These are phyloP conservation scores for Priocnemis perturbator DNA, from an alignment of 2,888 invertebrate species.

Conservation along the genomic window DNA sequence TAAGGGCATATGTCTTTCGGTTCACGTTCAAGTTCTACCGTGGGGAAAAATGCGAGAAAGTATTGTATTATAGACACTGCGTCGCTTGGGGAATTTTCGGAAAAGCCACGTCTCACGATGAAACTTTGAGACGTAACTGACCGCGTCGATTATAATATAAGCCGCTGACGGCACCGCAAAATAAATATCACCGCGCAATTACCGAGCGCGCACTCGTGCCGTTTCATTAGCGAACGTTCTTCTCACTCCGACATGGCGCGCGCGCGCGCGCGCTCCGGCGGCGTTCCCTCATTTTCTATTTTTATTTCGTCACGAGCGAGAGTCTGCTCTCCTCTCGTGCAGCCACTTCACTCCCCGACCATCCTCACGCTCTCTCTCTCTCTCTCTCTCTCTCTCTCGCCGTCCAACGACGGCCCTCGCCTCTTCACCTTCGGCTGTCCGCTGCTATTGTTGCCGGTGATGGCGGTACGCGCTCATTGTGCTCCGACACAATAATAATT, in stretches of 20 bases:
- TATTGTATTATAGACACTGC: too few relatives aligned
- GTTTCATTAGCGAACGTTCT: conserved; percentile 2
- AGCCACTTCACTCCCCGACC: conserved; percentile 7
- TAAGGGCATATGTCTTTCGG: too few relatives aligned
- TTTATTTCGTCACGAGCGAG: conserved; percentile 6
- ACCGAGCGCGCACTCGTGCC: not conserved
- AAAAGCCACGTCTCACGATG: too few relatives aligned
- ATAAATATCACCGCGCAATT: not conserved
- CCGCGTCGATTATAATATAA: too few relatives aligned
- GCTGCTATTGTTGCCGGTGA: conserved; percentile 58
- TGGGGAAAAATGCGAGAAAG: too few relatives aligned
- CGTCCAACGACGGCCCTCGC: conserved; percentile 35
- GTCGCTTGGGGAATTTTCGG: too few relatives aligned
- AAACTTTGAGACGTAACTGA: too few relatives aligned
- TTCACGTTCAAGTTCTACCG: too few relatives aligned
- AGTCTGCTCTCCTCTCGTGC: not conserved
- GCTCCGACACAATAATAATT: conserved; percentile 70
- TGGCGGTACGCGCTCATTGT: conserved; percentile 64
- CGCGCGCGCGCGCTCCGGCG: not conserved
- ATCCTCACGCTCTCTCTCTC: conserved; percentile 9
- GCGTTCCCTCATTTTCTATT: conserved; percentile 2
- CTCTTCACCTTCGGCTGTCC: conserved; percentile 53
- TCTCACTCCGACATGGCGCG: not conserved
- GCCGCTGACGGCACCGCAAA: not conserved
- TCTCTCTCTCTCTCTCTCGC: conserved; percentile 24